A percentile compares a stretch with the other conserved stretches of the same genome.
phyloP scores from a whole-genome alignment of 2,888 invertebrate species.

The Spilosoma lubricipeda region DNA sequence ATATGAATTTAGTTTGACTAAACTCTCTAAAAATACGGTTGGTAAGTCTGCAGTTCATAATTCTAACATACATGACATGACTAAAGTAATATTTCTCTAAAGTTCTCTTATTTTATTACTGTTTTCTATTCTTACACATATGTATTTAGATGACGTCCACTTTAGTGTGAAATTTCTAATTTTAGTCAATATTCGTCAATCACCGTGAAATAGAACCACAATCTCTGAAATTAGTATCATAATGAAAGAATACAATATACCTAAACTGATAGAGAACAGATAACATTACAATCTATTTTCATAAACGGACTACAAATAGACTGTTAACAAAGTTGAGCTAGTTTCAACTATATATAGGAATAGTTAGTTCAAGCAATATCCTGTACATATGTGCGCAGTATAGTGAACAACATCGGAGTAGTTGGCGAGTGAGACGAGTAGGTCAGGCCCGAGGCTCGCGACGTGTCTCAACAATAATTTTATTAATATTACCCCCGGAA shows the following conservation, averaged over 20 bases:
- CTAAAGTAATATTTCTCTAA: too few species aligned
- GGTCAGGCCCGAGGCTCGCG: slow-evolving; percentile 67
- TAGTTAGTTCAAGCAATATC: slow-evolving; percentile 27
- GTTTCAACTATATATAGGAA: slow-evolving; percentile 2
- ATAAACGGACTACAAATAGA: background rate
- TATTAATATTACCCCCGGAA: slow-evolving; percentile 85
- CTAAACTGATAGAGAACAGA: background rate
- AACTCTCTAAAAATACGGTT: too few species aligned
- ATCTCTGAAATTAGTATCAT: background rate
- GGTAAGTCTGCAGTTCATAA: background rate
- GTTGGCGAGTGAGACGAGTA: slow-evolving; percentile 57
- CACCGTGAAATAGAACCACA: background rate
- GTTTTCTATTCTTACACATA: too few species aligned
- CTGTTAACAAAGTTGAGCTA: background rate
- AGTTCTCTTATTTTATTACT: too few species aligned
- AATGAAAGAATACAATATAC: background rate
- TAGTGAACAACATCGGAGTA: slow-evolving; percentile 41
- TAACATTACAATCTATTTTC: background rate
- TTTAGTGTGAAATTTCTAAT: too few species aligned
- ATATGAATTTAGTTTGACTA: background rate
- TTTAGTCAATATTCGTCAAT: background rate
- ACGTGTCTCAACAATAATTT: slow-evolving; percentile 85
- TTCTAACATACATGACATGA: background rate
- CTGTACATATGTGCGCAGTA: slow-evolving; percentile 36
- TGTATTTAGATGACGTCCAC: too few species aligned